Evolutionary conservation across 2,113 vertebrate species (phyloP), one percentile per base, ranked within the genome.

Genomic region (Upupa epops): DNA sequence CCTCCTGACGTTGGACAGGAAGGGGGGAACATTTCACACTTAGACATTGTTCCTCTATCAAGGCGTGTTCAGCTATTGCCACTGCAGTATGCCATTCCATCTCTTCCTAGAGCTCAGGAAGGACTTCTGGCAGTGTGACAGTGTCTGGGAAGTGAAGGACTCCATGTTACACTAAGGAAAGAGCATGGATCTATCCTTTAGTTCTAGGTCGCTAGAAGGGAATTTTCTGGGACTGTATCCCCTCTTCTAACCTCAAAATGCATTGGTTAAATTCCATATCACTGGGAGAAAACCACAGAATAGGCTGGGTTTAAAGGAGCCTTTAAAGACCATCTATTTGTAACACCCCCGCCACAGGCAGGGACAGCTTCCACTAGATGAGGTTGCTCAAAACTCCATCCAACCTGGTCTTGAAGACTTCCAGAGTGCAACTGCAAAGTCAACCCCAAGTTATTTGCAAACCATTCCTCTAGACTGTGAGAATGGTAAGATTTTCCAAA

Each of bases 401-500:
- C 60, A 88, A 16, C 42, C 28, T 46, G 36, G 7, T 17, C 9
- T 51, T 66, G 21, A 90, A 86, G 6, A 37, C 32, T 69, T 60
- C 8, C 28, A 70, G 58, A 36, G 37, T 59, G 10, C 28, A 86
- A 90, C 20, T 28, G 59, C 82, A 66, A 61, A 45, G 32, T 17
- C 60, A 86, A 49, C 5, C 2, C 31, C 42, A 46, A 70, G 45
- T 60, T 74, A 48, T 63, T 83, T 83, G 34, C 65, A 88, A 58
- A 82, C 74, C 55, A 59, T n/a, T 63, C 83, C 49, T 86, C 49
- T 36, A 69, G 28, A 56, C 37, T 32, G 6, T 56, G 48, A 78
- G 86, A 92, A 92, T 6, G 46, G 91, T 80, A 61, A 55, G 28
- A 90, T 96, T 96, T 96, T 94, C 70, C 60, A 4, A 74, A 32